Conservation (phyloP, 2,888 invertebrate genomes). For the Fissipunctia ypsillon region DNA sequence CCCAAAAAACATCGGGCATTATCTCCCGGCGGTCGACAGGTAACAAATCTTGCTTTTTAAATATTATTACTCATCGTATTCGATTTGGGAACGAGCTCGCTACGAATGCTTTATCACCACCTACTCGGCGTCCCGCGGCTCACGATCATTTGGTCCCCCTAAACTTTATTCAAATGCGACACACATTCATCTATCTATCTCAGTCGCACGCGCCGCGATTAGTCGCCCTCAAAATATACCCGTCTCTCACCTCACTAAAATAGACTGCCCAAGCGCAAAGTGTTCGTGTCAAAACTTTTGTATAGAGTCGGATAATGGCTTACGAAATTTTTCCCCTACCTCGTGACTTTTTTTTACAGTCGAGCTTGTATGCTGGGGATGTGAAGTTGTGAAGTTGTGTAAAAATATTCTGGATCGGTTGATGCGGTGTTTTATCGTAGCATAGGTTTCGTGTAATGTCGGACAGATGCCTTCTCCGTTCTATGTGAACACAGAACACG, state of each 20-base stretch:
- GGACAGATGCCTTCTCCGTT: conserved; percentile 85
- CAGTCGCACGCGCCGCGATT: conserved; percentile 79
- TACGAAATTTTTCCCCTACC: conserved; percentile 90
- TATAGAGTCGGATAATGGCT: conserved; percentile 88
- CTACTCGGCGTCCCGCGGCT: conserved; percentile 90
- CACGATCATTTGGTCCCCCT: conserved; percentile 88
- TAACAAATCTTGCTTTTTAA: conserved; percentile 90
- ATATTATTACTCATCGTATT: conserved; percentile 91
- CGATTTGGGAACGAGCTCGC: conserved; percentile 89
- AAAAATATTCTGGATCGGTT: conserved; percentile 83
- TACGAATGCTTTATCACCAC: conserved; percentile 91
- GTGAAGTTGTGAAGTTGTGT: conserved; percentile 89
- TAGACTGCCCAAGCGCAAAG: conserved; percentile 91
- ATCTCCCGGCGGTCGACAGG: conserved; percentile 89
- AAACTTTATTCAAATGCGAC: conserved; percentile 90
- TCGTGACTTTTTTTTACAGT: conserved; percentile 89
- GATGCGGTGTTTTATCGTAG: conserved; percentile 83
- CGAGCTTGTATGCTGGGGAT: conserved; percentile 85
- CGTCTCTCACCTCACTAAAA: conserved; percentile 88
- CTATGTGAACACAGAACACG: conserved; percentile 84
- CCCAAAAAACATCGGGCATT: conserved; percentile 87
- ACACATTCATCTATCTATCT: conserved; percentile 86
- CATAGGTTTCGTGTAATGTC: conserved; percentile 79
- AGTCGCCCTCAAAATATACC: conserved; percentile 78
- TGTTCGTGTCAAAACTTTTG: conserved; percentile 90